These are phyloP conservation scores for Muntiacus muntjak DNA, from an alignment of 2,113 vertebrate species.

Conservation along the genomic window DNA sequence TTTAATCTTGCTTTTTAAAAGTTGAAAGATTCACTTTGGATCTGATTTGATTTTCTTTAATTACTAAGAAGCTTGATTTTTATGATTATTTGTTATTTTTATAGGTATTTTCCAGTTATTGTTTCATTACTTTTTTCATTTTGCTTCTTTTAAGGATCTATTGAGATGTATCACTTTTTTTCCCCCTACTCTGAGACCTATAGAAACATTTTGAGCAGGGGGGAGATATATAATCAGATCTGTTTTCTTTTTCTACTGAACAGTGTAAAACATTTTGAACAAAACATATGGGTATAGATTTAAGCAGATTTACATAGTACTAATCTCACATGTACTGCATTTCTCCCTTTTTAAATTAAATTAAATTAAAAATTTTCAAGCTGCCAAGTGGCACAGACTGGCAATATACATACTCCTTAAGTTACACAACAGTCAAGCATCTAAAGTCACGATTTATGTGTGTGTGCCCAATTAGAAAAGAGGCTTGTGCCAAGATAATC, in stretches of 20 bases:
- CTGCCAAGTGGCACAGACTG: conserved; percentile 74
- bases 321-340: conserved; percentile 76
- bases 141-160: not conserved
- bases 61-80: not conserved
- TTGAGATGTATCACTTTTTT: not conserved
- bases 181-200: not conserved
- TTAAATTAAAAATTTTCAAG: conserved; percentile 77
- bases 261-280: conserved; percentile 65
- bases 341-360: conserved; percentile 77
- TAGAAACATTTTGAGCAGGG: not conserved
- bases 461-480: conserved; percentile 77
- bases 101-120: not conserved
- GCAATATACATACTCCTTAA: conserved; percentile 70
- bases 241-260: conserved; percentile 50
- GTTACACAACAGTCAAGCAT: conserved; percentile 74
- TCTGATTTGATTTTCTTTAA: conserved; percentile 1
- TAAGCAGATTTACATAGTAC: conserved; percentile 66
- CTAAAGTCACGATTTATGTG: conserved; percentile 74
- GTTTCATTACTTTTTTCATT: not conserved
- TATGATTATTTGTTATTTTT: not conserved
- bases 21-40: not conserved
- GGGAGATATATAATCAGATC: conserved; percentile 14
- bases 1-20: not conserved
- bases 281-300: conserved; percentile 69
- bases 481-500: conserved; percentile 61